Evolutionary conservation across 2,888 invertebrate genomes (phyloP), one percentile per base, ranked within the genome.

Genomic region (Lithophane ornitopus): DNA sequence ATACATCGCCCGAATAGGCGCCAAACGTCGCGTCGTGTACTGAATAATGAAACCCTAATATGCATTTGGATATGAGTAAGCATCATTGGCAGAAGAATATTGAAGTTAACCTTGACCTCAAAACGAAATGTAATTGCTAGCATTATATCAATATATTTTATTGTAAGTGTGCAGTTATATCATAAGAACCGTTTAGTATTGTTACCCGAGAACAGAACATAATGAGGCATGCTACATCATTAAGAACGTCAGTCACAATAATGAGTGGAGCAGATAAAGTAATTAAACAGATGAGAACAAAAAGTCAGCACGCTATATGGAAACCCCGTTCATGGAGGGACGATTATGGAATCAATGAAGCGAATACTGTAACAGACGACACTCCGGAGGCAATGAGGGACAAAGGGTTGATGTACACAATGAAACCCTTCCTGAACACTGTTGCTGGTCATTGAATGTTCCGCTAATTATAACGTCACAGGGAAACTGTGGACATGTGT

Each of bases 401-500:
- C 91, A 94, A 93, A 93, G 92, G 93, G 91, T 88, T 88, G 90
- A 85, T 84, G 85, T 86, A 88, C 87, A 92, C 90, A 93, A 93
- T 91, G 91, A 93, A 94, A 93, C 94, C 94, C 92, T 94, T 93
- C 91, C 91, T 89, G 91, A 89, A 91, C 88, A 90, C 89, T 91
- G 89, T 92, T 85, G 84, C 86, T 89, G 86, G 87, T 85, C 88
- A 91, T 83, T 92, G 89, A 92, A 91, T 89, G 88, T 87, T 81
- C 80, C 76, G 87, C 90, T 93, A 93, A 94, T 94, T 93, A 91
- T 83, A 85, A 82, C 87, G 81, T 81, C 78, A 80, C 77, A 84
- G 77, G 82, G 85, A 90, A 90, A 89, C 85, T 88, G 89, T 81
- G 70, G 69, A 70, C 75, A 62, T 76, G 69, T 75, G 75, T 71